A percentile compares a stretch with the other conserved stretches of the same genome.
Conservation (phyloP, 2,888 invertebrate genomes). For the Acrobasis suavella region DNA sequence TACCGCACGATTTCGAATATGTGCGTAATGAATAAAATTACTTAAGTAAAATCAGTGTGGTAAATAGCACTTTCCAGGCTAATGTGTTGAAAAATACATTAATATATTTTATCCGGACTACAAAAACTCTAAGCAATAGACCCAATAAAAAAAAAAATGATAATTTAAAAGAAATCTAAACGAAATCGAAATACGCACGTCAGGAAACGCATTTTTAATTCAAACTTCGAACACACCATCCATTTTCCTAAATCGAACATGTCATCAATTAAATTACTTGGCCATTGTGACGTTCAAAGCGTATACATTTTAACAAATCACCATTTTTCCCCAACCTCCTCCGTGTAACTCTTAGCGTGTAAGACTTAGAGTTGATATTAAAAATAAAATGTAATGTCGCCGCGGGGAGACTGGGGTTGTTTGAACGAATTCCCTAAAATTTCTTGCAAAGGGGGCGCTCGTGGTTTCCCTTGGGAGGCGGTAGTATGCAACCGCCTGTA, state of each 20-base stretch:
- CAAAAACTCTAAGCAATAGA: not conserved
- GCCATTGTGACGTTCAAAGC: slow-evolving; percentile 61
- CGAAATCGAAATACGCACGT: slow-evolving; percentile 24
- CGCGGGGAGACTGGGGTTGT: slow-evolving; percentile 30
- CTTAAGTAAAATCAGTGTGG: no score
- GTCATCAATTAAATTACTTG: slow-evolving; percentile 80
- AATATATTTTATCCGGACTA: no score
- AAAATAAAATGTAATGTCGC: slow-evolving; percentile 2
- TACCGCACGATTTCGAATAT: no score
- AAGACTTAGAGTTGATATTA: slow-evolving; percentile 28
- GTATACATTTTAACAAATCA: slow-evolving; percentile 29
- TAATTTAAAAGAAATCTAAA: slow-evolving; percentile 2
- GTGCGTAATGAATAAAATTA: no score
- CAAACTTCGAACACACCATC: slow-evolving; percentile 48
- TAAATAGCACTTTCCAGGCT: no score
- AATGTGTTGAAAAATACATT: no score
- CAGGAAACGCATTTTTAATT: slow-evolving; percentile 45
- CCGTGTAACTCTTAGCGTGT: slow-evolving; percentile 28
- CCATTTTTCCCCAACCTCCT: slow-evolving; percentile 1
- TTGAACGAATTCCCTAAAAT: slow-evolving; percentile 44
- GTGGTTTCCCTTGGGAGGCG: slow-evolving; percentile 46
- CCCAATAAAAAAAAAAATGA: not conserved
- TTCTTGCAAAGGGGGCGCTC: slow-evolving; percentile 45
- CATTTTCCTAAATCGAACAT: slow-evolving; percentile 75
- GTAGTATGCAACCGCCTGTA: slow-evolving; percentile 48